phyloP scores from a whole-genome alignment of 2,113 vertebrate species.

The Mionectes macconnelli region DNA sequence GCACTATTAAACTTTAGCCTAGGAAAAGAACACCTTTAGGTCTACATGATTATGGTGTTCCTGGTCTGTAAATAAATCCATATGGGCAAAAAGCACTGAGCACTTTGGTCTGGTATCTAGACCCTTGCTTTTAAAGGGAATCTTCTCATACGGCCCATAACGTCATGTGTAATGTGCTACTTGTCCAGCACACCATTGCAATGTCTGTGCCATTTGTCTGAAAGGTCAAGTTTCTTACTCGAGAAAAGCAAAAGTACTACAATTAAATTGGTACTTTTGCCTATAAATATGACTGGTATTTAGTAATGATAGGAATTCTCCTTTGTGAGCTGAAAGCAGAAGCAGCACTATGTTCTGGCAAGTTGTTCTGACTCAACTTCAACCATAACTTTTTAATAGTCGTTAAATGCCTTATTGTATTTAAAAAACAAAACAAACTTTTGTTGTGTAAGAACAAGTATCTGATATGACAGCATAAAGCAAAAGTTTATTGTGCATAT shows the following conservation, averaged over 20 bases:
- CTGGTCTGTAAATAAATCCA: background rate
- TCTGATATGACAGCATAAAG: slow-evolving; percentile 38
- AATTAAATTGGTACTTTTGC: background rate
- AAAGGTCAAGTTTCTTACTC: background rate
- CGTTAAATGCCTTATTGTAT: background rate
- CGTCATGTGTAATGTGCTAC: background rate
- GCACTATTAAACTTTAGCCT: slow-evolving; percentile 5
- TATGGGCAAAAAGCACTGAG: background rate
- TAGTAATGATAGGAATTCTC: background rate
- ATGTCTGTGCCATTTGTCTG: background rate
- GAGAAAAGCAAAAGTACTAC: background rate
- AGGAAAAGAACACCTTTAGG: background rate
- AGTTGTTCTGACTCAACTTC: background rate
- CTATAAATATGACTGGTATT: background rate
- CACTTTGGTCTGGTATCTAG: background rate
- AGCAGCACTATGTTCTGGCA: background rate
- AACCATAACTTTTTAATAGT: background rate
- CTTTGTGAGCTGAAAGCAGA: background rate
- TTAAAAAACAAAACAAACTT: background rate
- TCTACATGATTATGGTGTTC: background rate
- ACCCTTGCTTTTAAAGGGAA: background rate
- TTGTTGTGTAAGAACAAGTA: background rate
- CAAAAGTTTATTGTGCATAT: slow-evolving; percentile 43
- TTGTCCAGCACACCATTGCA: background rate
- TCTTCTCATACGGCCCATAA: background rate